Base-by-base conservation (phyloP, 1,140 invertebrate species). In the Drosophila ohnishii region DNA sequence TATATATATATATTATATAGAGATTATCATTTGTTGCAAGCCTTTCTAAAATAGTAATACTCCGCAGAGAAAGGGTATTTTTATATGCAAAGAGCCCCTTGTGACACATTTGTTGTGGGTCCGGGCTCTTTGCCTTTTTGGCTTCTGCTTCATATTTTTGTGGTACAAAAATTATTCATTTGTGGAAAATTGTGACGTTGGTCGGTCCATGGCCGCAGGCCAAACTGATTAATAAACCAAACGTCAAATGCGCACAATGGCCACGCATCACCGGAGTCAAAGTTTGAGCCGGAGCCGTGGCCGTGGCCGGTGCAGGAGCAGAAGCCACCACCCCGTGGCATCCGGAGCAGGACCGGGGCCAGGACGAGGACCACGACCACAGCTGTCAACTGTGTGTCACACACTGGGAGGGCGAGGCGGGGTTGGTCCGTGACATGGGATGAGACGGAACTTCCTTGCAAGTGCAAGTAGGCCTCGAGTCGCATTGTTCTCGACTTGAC, bases 221-320 rank as follows among this genome's bases (percentile, higher is more conserved):
- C 90, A 90, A 91, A 91, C 90, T 90, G 90, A 91, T 91, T 91
- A 91, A 91, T 88, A 91, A 91, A 91, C 80, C 83, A 90, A 90
- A 91, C 90, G 90, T 91, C 90, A 91, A 90, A 88, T 75, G 84
- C 44, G 76, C 72, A 87, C 84, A 88, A 87, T 87, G 65, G 76
- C 56, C 80, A 88, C 69, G 84, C 85, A 83, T 84, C 80, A 87
- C 53, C 67, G 67, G 39, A 60, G 71, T 51, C 78, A 75, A 65
- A 81, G 66, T 67, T 75, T 58, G 51, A 57, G 58, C 53, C 55
- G 25, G 34, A 50, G 63, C 16, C 25, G 47, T 32, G 39, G 39
- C 14, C 40, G 37, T 14, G n/a, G 50, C 30, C 16, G 34, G 51
- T 55, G 51, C 51, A 28, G 39, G 55, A 62, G 34, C 47, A 56